Conservation (phyloP, 2,113 vertebrate species). For the Atlantisia rogersi region DNA sequence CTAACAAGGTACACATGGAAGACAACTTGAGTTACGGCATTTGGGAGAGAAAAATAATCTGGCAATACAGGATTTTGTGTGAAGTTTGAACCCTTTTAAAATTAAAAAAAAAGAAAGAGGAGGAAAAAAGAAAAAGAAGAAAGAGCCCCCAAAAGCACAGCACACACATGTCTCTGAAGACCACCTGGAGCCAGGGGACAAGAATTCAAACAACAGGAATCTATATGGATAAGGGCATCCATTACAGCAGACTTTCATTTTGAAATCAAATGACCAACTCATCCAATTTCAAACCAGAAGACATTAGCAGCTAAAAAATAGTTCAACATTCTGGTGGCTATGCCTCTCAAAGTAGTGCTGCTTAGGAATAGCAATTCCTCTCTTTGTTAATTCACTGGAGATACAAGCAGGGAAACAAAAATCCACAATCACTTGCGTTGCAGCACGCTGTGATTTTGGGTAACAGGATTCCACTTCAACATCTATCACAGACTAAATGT, state of each 20-base stretch:
- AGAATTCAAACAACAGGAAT: not conserved
- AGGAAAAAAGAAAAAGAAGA: not conserved
- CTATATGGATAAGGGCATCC: not conserved
- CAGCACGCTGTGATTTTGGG: not conserved
- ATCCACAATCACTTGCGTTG: not conserved
- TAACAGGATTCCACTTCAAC: not conserved
- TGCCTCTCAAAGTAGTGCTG: not conserved
- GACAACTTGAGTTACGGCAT: not conserved
- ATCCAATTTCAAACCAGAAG: conserved; percentile 36
- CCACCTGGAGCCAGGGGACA: not conserved
- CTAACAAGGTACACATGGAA: not conserved
- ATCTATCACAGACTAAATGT: not conserved
- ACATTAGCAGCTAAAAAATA: not conserved
- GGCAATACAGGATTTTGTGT: not conserved
- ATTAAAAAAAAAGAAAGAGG: not conserved
- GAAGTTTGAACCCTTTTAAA: not conserved
- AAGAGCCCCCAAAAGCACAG: not conserved
- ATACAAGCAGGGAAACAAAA: not conserved
- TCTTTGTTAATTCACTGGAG: not conserved
- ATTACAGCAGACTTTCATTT: not conserved
- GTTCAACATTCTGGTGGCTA: not conserved
- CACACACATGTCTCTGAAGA: not conserved
- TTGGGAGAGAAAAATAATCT: not conserved
- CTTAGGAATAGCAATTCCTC: not conserved
- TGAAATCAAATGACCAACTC: conserved; percentile 19